phyloP scores from a whole-genome alignment of 2,888 invertebrate species.

The Ecliptopera silaceata region DNA sequence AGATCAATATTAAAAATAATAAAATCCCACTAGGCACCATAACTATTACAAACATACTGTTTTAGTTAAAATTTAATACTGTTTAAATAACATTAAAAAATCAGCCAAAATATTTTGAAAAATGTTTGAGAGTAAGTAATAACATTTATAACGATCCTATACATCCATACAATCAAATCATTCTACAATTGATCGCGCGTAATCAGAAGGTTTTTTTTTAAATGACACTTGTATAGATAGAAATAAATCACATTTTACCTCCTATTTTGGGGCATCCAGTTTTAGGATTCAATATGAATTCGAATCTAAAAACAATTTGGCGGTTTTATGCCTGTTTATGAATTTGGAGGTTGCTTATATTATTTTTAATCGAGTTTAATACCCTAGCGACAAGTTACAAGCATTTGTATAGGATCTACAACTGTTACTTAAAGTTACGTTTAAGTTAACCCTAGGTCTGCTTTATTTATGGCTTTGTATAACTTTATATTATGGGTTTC shows the following conservation, averaged over 20 bases:
- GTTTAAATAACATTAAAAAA: slow-evolving; percentile 24
- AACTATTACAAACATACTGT: slow-evolving; percentile 18
- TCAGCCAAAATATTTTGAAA: slow-evolving; percentile 18
- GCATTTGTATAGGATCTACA: background rate
- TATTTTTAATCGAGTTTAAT: no score
- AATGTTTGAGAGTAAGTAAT: background rate
- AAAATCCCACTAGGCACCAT: slow-evolving; percentile 13
- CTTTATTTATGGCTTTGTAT: background rate
- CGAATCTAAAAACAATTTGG: no score
- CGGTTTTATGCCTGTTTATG: no score
- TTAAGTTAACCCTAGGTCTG: background rate
- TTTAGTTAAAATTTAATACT: slow-evolving; percentile 29
- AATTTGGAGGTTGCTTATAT: no score
- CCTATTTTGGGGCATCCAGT: no score
- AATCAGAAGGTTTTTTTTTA: no score
- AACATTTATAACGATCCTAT: background rate
- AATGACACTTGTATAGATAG: no score
- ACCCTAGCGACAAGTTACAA: no score
- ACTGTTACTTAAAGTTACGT: background rate
- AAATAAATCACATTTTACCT: no score
- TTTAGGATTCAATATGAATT: no score
- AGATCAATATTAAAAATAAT: slow-evolving; percentile 8
- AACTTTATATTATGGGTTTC: background rate
- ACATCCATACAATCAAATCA: background rate
- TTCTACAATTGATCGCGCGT: no score